These are phyloP conservation scores for Salvelinus alpinus DNA, from an alignment of 2,113 vertebrate genomes.

Conservation along the genomic window DNA sequence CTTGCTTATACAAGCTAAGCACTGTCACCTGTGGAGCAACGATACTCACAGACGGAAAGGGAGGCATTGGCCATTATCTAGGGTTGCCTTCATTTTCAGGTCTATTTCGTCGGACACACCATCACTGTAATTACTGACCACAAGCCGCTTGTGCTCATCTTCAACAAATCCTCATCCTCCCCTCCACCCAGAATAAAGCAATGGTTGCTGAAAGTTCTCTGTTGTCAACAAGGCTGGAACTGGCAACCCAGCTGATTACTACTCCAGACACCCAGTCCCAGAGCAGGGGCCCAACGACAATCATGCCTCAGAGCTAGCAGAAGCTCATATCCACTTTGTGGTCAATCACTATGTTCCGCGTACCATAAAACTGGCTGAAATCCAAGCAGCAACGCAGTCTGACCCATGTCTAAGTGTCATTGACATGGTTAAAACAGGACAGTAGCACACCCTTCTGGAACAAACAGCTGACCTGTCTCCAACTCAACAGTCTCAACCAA, in stretches of 20 bases:
- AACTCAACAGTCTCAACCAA: too few species aligned
- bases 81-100: too few species aligned
- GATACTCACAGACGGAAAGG: conserved; percentile 1
- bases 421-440: too few species aligned
- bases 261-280: neutral
- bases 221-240: neutral
- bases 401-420: too few species aligned
- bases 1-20: neutral
- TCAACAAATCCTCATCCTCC: neutral
- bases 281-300: neutral
- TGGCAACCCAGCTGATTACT: neutral
- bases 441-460: too few species aligned
- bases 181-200: neutral
- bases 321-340: neutral
- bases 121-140: too few species aligned
- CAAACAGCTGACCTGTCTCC: too few species aligned
- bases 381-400: too few species aligned
- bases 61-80: neutral
- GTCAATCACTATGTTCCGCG: too few species aligned
- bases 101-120: too few species aligned
- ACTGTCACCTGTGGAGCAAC: neutral
- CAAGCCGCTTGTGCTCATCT: too few species aligned
- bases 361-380: too few species aligned
- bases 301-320: neutral
- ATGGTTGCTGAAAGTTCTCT: neutral